Evolutionary conservation across 2,888 invertebrate genomes (phyloP), one percentile per base, ranked within the genome.

Genomic region (Lordiphosa fenestrarum): DNA sequence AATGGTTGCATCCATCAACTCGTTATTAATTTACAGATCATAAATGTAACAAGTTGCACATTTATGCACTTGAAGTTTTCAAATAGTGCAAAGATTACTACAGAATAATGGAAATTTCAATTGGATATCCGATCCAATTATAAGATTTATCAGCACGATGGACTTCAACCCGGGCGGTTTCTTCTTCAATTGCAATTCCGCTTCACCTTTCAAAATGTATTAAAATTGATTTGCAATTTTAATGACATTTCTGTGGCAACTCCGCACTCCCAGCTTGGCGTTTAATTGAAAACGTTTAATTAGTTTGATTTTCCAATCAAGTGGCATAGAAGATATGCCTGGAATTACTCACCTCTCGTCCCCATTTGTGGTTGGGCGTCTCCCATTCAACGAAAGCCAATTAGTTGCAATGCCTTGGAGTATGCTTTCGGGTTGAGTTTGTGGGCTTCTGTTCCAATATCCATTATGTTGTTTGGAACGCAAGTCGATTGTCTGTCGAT

Each of bases 81-180:
- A 63, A 52, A 58, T 63, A 58, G 67, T 63, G 53, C 59, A 57
- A 75, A 68, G 70, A 71, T 85, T 84, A 15, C 33, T 35, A 72
- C 55, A 64, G 52, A 59, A 73, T 73, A 81, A 78, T 73, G 80
- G 64, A 87, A 87, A 76, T 87, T 87, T 87, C 88, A 87, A 87
- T 87, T 88, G 88, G 85, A 86, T 87, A 88, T 86, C 76, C 77
- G 86, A 87, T 87, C 87, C 84, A 88, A 88, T 88, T 88, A 86
- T 82, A 84, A 77, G 86, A 87, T 87, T 85, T 84, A 77, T 81
- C 84, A 86, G 77, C 72, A 77, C 53, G 62, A 23, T 23, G 61
- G 66, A 66, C 55, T 73, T n/a, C n/a, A n/a, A n/a, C 15, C 15
- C 15, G 15, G 15, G 2, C 15, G 15, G 15, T 1, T 1, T 71